These are phyloP conservation scores for Rhadinocentrus ornatus DNA, from an alignment of 2,797 vertebrate genomes.

Conservation along the genomic window DNA sequence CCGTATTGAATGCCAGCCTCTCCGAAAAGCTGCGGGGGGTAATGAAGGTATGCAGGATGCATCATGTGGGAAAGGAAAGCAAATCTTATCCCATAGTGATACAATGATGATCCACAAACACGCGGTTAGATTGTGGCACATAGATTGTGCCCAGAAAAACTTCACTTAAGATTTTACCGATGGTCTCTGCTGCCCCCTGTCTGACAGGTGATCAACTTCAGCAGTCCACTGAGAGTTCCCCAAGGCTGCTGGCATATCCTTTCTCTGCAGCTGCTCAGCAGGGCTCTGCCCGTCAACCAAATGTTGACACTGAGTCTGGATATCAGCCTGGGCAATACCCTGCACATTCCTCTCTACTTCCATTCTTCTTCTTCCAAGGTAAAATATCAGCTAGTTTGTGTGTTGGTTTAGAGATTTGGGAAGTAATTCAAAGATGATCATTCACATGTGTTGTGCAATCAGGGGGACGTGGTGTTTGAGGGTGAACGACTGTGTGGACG, in stretches of 20 bases:
- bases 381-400: background rate
- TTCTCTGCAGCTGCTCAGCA: conserved; percentile 87
- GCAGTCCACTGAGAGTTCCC: conserved; percentile 83
- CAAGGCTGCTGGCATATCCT: conserved; percentile 92
- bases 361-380: conserved; percentile 85
- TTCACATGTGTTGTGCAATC: conserved; percentile 63
- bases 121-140: background rate
- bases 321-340: conserved; percentile 86
- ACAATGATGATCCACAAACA: background rate
- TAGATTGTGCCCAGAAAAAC: background rate
- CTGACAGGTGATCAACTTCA: conserved; percentile 90
- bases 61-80: background rate
- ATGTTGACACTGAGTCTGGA: conserved; percentile 86
- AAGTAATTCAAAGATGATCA: conserved; percentile 15
- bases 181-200: conserved; percentile 53
- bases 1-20: conserved; percentile 86
- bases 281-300: conserved; percentile 81
- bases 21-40: conserved; percentile 82
- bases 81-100: background rate
- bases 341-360: conserved; percentile 90
- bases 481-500: conserved; percentile 87
- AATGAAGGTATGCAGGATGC: conserved; percentile 84
- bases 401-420: background rate
- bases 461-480: conserved; percentile 87
- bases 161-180: background rate